Conservation (phyloP, 2,797 vertebrate genomes). For the Crotalus adamanteus region DNA sequence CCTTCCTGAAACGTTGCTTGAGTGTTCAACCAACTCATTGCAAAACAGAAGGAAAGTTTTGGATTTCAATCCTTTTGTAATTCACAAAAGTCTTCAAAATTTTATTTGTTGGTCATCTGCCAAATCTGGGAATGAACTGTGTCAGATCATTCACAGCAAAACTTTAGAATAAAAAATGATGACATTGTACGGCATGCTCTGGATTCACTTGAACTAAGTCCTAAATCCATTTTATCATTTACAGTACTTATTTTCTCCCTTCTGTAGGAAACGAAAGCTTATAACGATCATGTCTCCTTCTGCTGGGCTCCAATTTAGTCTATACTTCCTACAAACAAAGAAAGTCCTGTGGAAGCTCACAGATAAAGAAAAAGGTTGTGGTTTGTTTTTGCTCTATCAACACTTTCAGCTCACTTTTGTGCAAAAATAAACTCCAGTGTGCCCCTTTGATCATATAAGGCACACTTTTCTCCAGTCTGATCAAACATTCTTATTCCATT, state of each 20-base stretch:
- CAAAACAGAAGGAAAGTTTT: neutral
- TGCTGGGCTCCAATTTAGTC: neutral
- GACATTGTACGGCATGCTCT: neutral
- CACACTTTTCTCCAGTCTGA: neutral
- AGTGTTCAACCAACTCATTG: neutral
- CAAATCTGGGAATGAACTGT: neutral
- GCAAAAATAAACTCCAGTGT: neutral
- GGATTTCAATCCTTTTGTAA: neutral
- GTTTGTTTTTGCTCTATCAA: neutral
- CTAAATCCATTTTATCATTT: neutral
- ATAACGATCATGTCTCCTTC: neutral
- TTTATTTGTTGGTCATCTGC: neutral
- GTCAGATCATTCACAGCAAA: neutral
- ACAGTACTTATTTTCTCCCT: neutral
- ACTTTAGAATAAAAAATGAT: neutral
- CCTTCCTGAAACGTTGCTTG: neutral
- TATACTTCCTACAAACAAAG: neutral
- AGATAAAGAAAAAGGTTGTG: conserved; percentile 1
- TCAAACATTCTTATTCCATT: neutral
- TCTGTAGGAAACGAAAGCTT: neutral
- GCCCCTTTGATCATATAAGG: neutral
- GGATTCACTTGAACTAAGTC: neutral
- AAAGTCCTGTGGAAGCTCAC: neutral
- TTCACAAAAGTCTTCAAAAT: neutral
- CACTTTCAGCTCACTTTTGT: neutral